Evolutionary conservation across 2,797 vertebrate species (phyloP).

Genomic region (Rhynchotus rufescens): DNA sequence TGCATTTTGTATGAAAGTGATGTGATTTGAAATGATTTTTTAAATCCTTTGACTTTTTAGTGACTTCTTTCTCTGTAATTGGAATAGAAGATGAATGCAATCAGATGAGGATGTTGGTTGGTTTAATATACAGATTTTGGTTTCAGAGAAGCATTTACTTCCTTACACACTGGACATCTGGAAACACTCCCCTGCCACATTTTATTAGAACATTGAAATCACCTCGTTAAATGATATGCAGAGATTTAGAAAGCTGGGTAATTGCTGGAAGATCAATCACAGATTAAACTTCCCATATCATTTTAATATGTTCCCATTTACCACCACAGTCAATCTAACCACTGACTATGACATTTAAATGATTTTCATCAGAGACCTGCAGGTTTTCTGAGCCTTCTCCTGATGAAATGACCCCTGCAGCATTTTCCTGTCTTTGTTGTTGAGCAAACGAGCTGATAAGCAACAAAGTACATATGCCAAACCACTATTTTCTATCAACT

Average conservation of each 20-base stretch:
- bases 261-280: constrained; percentile 48
- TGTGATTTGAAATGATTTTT: constrained; percentile 16
- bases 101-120: not conserved
- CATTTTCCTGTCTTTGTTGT: constrained; percentile 32
- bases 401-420: not conserved
- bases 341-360: not conserved
- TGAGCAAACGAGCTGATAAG: not conserved
- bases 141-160: constrained; percentile 41
- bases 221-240: constrained; percentile 53
- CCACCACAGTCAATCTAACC: constrained; percentile 18
- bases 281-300: constrained; percentile 16
- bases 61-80: constrained; percentile 9
- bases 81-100: constrained; percentile 16
- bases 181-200: constrained; percentile 54
- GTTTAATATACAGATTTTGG: constrained; percentile 2
- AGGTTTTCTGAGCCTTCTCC: constrained; percentile 32
- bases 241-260: constrained; percentile 35
- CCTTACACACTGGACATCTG: constrained; percentile 31
- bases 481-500: not conserved
- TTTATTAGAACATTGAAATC: constrained; percentile 71
- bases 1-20: not conserved
- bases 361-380: constrained; percentile 37
- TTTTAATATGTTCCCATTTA: constrained; percentile 51
- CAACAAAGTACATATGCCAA: constrained; percentile 1
- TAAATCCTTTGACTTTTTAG: not conserved